Evolutionary conservation across 2,888 invertebrate species (phyloP).

Genomic region (Ormyrus rosae): DNA sequence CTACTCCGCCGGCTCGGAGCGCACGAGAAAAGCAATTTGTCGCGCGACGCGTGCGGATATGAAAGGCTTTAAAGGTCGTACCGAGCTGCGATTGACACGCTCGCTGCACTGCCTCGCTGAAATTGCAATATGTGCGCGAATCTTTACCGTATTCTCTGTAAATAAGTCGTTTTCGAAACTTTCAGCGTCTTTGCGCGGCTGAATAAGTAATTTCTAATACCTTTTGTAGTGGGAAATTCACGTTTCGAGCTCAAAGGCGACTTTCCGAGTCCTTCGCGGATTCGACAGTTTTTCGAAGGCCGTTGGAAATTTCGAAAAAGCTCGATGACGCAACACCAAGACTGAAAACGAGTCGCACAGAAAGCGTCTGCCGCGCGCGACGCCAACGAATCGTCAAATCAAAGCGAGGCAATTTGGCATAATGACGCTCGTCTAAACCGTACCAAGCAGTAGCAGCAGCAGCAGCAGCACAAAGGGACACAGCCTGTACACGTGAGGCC

Average conservation of each 20-base stretch:
- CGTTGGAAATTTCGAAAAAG: background rate
- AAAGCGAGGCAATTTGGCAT: slow-evolving; percentile 28
- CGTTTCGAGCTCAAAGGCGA: too few species aligned
- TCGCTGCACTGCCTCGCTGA: too few species aligned
- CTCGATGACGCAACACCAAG: too few species aligned
- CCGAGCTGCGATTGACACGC: too few species aligned
- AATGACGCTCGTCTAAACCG: slow-evolving; percentile 14
- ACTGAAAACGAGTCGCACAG: background rate
- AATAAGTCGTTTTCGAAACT: too few species aligned
- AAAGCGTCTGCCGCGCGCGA: background rate
- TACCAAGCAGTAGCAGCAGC: background rate
- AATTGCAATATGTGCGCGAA: too few species aligned
- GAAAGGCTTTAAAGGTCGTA: too few species aligned
- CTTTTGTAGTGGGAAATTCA: too few species aligned
- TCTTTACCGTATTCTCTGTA: too few species aligned
- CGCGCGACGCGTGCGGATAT: background rate
- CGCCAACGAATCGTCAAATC: slow-evolving; percentile 2
- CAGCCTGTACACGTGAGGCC: background rate
- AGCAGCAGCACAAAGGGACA: background rate
- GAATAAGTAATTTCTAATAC: too few species aligned
- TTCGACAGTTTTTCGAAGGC: background rate
- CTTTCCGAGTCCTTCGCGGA: too few species aligned
- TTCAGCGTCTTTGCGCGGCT: too few species aligned
- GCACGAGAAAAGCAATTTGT: slow-evolving; percentile 35
- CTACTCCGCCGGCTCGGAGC: background rate